phyloP scores from a whole-genome alignment of 2,888 invertebrate genomes.

The Protonemura montana region DNA sequence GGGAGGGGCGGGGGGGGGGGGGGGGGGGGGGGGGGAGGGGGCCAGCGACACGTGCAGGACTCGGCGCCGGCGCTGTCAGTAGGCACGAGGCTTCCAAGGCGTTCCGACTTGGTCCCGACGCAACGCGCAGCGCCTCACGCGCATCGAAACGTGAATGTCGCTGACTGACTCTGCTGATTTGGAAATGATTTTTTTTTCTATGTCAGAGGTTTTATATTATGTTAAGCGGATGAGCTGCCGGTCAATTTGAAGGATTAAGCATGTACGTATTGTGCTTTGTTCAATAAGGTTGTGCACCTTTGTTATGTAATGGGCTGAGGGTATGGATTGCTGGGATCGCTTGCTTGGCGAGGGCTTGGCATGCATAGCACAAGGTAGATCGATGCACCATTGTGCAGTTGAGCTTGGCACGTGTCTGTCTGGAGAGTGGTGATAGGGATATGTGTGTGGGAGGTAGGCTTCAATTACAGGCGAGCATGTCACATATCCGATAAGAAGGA shows the following conservation, averaged over 20 bases:
- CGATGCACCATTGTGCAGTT: not conserved
- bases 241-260: conserved; percentile 7
- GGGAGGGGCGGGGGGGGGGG: not conserved
- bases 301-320: not conserved
- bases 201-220: not conserved
- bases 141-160: not conserved
- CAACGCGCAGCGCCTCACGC: not conserved
- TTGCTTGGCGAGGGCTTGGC: not conserved
- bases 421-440: not conserved
- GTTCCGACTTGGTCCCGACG: not conserved
- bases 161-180: not conserved
- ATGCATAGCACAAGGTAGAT: not conserved
- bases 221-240: not conserved
- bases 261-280: not conserved
- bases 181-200: not conserved
- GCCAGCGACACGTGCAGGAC: not conserved
- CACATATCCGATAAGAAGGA: not conserved
- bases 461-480: not conserved
- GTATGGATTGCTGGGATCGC: not conserved
- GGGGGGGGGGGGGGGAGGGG: not conserved
- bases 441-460: not conserved
- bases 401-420: not conserved
- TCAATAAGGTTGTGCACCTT: not conserved
- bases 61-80: conserved; percentile 7
- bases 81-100: not conserved